Percentiles rank a stretch among this genome's conserved stretches.
These are phyloP conservation scores for Osmerus eperlanus DNA, from an alignment of 2,113 vertebrate genomes.

Conservation along the genomic window DNA sequence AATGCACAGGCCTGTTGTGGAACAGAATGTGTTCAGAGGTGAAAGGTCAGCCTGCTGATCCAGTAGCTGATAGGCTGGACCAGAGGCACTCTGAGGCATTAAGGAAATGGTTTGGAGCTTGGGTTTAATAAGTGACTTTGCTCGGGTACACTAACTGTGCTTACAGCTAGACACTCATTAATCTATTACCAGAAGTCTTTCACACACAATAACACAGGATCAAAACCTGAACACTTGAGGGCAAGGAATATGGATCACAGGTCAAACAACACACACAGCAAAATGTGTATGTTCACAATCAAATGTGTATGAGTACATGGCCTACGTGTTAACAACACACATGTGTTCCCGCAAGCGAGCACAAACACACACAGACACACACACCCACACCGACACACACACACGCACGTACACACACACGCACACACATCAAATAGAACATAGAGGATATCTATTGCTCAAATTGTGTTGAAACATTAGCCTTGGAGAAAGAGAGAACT, in stretches of 20 bases:
- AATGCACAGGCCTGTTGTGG: no score
- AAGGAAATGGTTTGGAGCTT: slow-evolving; percentile 34
- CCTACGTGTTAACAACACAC: no score
- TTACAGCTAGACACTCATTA: slow-evolving; percentile 1
- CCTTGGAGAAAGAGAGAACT: background rate
- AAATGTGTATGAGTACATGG: background rate
- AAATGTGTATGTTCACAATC: background rate
- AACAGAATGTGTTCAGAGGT: slow-evolving; percentile 11
- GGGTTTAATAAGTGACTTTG: slow-evolving; percentile 49
- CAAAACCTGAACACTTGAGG: background rate
- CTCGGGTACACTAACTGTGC: slow-evolving; percentile 34
- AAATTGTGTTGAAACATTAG: background rate
- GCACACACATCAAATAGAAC: no score
- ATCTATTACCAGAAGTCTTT: no score
- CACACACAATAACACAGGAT: no score
- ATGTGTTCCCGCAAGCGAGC: background rate
- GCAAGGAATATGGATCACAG: background rate
- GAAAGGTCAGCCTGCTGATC: slow-evolving; percentile 23
- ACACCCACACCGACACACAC: background rate
- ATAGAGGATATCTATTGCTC: no score
- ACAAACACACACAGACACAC: background rate
- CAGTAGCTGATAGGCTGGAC: slow-evolving; percentile 29
- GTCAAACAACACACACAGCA: background rate
- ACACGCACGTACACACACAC: background rate
- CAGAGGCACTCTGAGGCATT: slow-evolving; percentile 23